These are phyloP conservation scores for Andrena praecox DNA, from an alignment of 2,888 invertebrate genomes.

Conservation along the genomic window DNA sequence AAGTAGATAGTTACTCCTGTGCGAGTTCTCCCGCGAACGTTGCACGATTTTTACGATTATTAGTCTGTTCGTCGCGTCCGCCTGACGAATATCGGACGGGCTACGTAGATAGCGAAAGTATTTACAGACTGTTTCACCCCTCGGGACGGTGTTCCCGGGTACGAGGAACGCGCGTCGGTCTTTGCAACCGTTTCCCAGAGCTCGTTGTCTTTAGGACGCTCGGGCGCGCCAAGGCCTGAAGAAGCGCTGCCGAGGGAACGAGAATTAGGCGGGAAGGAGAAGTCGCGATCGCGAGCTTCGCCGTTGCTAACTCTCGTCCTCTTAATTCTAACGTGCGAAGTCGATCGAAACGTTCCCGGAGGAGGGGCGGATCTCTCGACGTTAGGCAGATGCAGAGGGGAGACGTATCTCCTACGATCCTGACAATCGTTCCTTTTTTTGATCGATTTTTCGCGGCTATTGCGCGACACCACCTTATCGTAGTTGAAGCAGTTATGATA, in stretches of 20 bases:
- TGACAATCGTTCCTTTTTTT: conserved; percentile 70
- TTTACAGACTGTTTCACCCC: conserved; percentile 2
- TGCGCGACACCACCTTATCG: conserved; percentile 23
- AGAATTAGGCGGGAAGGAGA: background rate
- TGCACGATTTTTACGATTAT: conserved; percentile 40
- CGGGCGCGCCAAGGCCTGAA: too few relatives aligned
- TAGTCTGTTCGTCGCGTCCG: conserved; percentile 4
- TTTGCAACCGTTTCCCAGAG: background rate
- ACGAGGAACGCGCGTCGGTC: background rate
- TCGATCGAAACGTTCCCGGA: conserved; percentile 15
- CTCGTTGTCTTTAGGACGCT: background rate
- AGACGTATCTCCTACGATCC: conserved; percentile 51
- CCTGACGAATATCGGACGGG: conserved; percentile 12
- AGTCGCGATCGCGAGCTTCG: conserved; percentile 38
- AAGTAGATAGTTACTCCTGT: conserved; percentile 3
- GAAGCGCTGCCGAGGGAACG: background rate
- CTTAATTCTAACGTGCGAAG: conserved; percentile 37
- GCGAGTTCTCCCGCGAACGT: conserved; percentile 9
- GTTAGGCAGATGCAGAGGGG: conserved; percentile 11
- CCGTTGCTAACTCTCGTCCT: conserved; percentile 57
- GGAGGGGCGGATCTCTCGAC: conserved; percentile 38
- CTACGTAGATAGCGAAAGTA: conserved; percentile 46
- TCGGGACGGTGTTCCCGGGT: background rate
- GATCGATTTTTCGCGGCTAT: conserved; percentile 49
- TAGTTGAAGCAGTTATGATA: conserved; percentile 17